Base-by-base conservation (phyloP, 2,113 vertebrate species). In the Shinisaurus crocodilurus region DNA sequence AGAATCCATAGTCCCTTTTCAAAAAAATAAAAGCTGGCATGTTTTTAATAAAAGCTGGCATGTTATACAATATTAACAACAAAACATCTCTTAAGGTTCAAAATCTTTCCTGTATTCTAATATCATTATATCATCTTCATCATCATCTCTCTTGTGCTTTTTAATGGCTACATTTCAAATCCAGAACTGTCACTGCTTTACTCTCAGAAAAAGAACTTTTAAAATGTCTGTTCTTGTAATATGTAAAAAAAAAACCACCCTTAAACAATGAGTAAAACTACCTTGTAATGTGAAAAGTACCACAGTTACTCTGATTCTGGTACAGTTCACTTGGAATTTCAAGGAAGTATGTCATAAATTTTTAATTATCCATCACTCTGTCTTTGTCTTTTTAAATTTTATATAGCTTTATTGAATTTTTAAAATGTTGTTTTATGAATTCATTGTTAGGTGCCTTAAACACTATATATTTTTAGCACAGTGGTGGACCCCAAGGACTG, bases 1-100 rank as follows among this genome's bases (percentile, higher is more conserved):
- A 85, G 92, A 92, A 88, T 90, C 87, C 25, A 86, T 32, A 89
- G 8, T 16, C 15, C 34, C 82, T 67, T 85, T 50, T 16, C 50
- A 57, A 67, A 48, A 29, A 0, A 0, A 12, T 34, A 84, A 72
- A 94, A 95, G 65, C n/a, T 3, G 32, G 48, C 6, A 82, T 67
- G 12, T 76, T 88, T 91, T 92, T 87, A 86, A 45, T n/a, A n/a
- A n/a, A n/a, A n/a, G n/a, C n/a, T n/a, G n/a, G n/a, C n/a, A n/a
- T n/a, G n/a, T n/a, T n/a, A n/a, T 34, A 32, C 1, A 90, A 88
- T 0, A 87, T 77, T 9, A 63, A 20, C 89, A 74, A 92, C 1
- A 4, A 20, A 50, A 4, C 8, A 50, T 48, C 3, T 65, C 54
- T 40, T 27, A 60, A 45, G 3, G 29, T 79, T 67, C 40, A 70